phyloP scores from a whole-genome alignment of 2,797 vertebrate genomes.

The Gymnodraco acuticeps region DNA sequence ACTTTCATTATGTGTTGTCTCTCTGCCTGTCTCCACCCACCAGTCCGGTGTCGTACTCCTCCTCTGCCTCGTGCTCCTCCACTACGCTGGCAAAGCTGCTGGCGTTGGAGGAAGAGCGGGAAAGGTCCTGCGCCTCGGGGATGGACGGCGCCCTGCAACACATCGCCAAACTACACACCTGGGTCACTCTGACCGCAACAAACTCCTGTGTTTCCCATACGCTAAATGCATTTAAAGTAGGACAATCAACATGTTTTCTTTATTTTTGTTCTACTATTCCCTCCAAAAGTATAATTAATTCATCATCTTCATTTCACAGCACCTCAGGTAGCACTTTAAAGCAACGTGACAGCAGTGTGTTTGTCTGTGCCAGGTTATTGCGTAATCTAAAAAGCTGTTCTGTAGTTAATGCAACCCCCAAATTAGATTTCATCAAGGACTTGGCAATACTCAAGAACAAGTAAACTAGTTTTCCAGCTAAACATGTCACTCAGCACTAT shows the following conservation, averaged over 20 bases:
- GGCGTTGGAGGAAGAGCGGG: constrained; percentile 94
- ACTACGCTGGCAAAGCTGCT: constrained; percentile 96
- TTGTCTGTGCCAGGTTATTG: background rate
- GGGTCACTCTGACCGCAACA: constrained; percentile 64
- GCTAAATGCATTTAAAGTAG: background rate
- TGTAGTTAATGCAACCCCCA: background rate
- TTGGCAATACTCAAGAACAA: background rate
- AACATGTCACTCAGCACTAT: background rate
- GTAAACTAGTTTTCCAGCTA: background rate
- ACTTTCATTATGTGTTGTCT: constrained; percentile 1
- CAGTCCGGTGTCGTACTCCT: constrained; percentile 89
- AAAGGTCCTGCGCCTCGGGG: constrained; percentile 90
- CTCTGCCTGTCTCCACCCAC: constrained; percentile 74
- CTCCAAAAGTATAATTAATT: background rate
- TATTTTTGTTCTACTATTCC: background rate
- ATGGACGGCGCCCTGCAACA: constrained; percentile 87
- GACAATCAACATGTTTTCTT: background rate
- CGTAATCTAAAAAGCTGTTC: constrained; percentile 3
- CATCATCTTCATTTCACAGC: constrained; percentile 1
- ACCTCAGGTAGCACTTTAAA: background rate
- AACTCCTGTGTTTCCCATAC: background rate
- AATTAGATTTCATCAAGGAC: background rate
- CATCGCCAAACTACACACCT: constrained; percentile 81
- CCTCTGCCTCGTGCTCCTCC: constrained; percentile 87
- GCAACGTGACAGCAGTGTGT: constrained; percentile 6